Evolutionary conservation across 2,113 vertebrate species (phyloP).

Genomic region (Lutjanus erythropterus): DNA sequence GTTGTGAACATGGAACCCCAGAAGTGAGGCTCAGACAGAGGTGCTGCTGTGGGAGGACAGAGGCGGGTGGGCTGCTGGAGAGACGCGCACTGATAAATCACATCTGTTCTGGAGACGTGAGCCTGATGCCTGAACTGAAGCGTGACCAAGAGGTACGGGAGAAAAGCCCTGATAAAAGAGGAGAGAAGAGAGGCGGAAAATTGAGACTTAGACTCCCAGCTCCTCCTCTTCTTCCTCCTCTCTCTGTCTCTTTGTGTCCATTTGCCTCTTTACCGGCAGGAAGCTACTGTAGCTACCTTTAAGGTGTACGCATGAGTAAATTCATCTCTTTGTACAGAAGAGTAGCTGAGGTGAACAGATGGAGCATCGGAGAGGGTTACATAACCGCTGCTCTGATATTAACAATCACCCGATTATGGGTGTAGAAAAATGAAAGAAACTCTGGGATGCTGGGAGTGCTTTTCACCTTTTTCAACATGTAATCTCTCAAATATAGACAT

Average conservation of each 20-base stretch:
- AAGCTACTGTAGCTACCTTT: constrained; percentile 12
- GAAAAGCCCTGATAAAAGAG: constrained; percentile 56
- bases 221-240: constrained; percentile 8
- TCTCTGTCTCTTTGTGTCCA: constrained; percentile 4
- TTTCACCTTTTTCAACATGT: constrained; percentile 3
- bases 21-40: background rate
- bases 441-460: background rate
- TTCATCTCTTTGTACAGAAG: constrained; percentile 14
- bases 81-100: constrained; percentile 54
- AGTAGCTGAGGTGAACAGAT: constrained; percentile 49
- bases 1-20: background rate
- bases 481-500: background rate
- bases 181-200: constrained; percentile 53
- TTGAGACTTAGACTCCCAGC: constrained; percentile 18
- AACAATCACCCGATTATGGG: constrained; percentile 1
- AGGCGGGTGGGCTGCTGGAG: constrained; percentile 30
- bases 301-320: constrained; percentile 27
- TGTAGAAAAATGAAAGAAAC: background rate
- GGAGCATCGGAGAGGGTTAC: constrained; percentile 45
- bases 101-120: constrained; percentile 68
- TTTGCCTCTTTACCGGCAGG: constrained; percentile 5
- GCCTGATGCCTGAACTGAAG: constrained; percentile 62
- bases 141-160: constrained; percentile 48
- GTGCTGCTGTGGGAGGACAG: constrained; percentile 29
- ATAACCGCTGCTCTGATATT: constrained; percentile 43